These are phyloP conservation scores for Eurytoma californica DNA, from an alignment of 2,888 invertebrate genomes.

Conservation along the genomic window DNA sequence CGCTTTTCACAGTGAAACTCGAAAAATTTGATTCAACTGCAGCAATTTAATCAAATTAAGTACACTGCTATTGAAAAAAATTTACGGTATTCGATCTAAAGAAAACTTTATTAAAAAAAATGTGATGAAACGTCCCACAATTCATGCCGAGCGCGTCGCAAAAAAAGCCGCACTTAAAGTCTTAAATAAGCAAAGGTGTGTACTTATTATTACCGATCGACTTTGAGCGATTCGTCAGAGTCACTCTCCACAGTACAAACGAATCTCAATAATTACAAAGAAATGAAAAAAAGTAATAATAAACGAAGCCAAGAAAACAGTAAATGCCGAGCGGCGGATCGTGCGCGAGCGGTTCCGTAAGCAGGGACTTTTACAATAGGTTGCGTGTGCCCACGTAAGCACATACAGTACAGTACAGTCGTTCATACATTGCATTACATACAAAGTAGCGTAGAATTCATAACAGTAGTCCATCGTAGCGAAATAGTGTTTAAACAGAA, in stretches of 20 bases:
- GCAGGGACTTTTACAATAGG: conserved; percentile 60
- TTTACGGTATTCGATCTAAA: no score
- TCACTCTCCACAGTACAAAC: conserved; percentile 45
- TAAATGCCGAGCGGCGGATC: conserved; percentile 30
- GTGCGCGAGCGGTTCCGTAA: conserved; percentile 59
- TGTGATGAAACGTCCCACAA: no score
- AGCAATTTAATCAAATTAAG: no score
- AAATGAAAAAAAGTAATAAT: conserved; percentile 3
- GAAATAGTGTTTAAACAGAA: conserved; percentile 70
- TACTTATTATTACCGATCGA: conserved; percentile 27
- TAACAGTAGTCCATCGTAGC: conserved; percentile 73
- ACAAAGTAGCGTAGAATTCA: conserved; percentile 73
- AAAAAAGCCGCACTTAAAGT: no score
- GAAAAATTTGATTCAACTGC: no score
- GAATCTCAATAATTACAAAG: background rate
- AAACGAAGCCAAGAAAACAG: background rate
- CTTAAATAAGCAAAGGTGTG: no score
- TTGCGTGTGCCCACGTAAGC: conserved; percentile 67
- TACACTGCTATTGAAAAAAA: no score
- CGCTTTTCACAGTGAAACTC: no score
- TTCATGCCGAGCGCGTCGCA: no score
- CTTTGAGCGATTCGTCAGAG: conserved; percentile 47
- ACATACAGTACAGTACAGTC: conserved; percentile 65
- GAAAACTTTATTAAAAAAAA: no score
- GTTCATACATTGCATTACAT: conserved; percentile 69